These are phyloP conservation scores for Takifugu rubripes DNA, from an alignment of 2,797 vertebrate species.

Conservation along the genomic window DNA sequence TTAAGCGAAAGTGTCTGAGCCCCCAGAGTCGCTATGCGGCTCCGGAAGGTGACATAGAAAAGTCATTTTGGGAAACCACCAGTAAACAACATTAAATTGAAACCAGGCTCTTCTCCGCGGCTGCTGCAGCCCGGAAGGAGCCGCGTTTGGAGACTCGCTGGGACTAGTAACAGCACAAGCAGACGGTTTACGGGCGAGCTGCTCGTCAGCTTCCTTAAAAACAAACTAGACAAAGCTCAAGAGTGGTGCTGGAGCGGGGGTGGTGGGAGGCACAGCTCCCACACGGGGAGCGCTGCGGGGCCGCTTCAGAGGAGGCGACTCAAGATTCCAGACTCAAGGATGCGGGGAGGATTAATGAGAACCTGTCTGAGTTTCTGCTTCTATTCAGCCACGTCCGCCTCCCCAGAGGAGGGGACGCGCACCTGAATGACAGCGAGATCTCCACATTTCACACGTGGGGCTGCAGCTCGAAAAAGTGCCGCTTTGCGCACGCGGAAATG, in stretches of 20 bases:
- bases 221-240: constrained; percentile 22
- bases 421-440: constrained; percentile 41
- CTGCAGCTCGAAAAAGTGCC: background rate
- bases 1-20: no score
- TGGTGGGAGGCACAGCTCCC: constrained; percentile 41
- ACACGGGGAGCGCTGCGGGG: constrained; percentile 32
- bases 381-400: constrained; percentile 46
- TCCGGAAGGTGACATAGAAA: background rate
- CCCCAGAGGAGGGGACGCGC: constrained; percentile 48
- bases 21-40: no score
- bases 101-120: constrained; percentile 10
- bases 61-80: constrained; percentile 11
- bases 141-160: constrained; percentile 9
- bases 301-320: constrained; percentile 33
- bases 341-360: constrained; percentile 60
- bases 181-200: constrained; percentile 25
- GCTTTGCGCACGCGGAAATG: background rate
- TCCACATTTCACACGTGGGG: constrained; percentile 20
- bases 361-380: constrained; percentile 25
- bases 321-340: constrained; percentile 32
- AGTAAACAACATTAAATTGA: constrained; percentile 25
- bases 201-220: constrained; percentile 4
- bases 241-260: constrained; percentile 31
- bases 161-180: constrained; percentile 41
- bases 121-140: constrained; percentile 1